Percentiles rank a stretch among this genome's conserved stretches.
phyloP scores from a whole-genome alignment of 2,888 invertebrate species.

The Harpalus rufipes region DNA sequence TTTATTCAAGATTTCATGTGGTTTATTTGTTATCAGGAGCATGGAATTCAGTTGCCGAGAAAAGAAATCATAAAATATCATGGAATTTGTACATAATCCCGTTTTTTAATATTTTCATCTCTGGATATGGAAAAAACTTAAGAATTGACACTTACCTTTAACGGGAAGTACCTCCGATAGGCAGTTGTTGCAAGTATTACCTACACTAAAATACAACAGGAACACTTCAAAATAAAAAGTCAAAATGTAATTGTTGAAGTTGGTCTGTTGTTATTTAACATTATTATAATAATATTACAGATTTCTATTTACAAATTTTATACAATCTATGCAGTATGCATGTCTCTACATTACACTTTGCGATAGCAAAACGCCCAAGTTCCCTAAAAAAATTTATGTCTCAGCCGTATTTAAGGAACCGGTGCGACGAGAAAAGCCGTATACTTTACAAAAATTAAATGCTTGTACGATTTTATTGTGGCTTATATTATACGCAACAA shows the following conservation, averaged over 20 bases:
- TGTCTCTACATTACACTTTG: constrained; percentile 28
- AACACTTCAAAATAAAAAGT: constrained; percentile 68
- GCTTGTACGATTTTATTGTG: constrained; percentile 43
- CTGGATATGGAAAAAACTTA: no score
- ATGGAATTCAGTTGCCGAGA: no score
- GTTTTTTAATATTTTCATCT: no score
- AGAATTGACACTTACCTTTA: constrained; percentile 12
- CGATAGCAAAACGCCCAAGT: constrained; percentile 26
- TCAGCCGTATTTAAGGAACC: constrained; percentile 48
- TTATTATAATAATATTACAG: constrained; percentile 75
- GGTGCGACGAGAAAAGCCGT: constrained; percentile 33
- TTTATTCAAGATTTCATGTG: no score
- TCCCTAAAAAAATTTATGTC: constrained; percentile 25
- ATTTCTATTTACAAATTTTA: constrained; percentile 75
- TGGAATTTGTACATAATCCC: no score
- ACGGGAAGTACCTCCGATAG: background rate
- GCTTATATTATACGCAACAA: constrained; percentile 29
- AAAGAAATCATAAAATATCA: no score
- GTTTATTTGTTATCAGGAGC: no score
- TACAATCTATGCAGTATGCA: constrained; percentile 72
- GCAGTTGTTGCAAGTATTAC: background rate
- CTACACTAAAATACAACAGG: constrained; percentile 6
- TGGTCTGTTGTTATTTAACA: constrained; percentile 75
- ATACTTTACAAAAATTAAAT: constrained; percentile 55
- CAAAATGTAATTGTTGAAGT: constrained; percentile 70